Percentiles rank a stretch among this genome's conserved stretches.
These are phyloP conservation scores for Poeciliopsis paucimaculata DNA, from an alignment of 2,797 vertebrate genomes.

Conservation along the genomic window DNA sequence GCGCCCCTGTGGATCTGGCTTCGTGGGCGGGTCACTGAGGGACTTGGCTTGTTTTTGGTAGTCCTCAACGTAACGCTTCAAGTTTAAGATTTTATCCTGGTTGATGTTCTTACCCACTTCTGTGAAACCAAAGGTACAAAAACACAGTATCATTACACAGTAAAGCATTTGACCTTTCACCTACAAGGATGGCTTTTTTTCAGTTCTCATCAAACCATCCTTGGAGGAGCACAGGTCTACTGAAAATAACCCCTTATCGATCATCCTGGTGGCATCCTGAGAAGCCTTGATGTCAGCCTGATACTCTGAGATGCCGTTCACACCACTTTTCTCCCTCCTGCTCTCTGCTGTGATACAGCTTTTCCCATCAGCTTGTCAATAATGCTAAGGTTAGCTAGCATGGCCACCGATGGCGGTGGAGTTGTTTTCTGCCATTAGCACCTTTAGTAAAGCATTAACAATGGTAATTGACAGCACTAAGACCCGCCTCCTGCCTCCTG, in stretches of 20 bases:
- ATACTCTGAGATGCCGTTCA: background rate
- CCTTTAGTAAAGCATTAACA: too few relatives aligned
- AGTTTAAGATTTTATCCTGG: constrained; percentile 83
- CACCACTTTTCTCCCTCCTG: too few relatives aligned
- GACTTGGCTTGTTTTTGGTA: constrained; percentile 68
- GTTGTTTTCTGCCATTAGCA: too few relatives aligned
- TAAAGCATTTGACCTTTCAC: background rate
- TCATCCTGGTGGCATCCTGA: background rate
- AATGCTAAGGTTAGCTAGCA: too few relatives aligned
- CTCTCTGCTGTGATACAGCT: too few relatives aligned
- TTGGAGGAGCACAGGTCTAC: background rate
- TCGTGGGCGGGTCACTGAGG: constrained; percentile 44
- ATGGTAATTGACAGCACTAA: too few relatives aligned
- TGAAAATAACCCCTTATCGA: background rate
- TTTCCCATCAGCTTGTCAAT: too few relatives aligned
- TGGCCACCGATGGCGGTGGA: too few relatives aligned
- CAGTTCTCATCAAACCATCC: background rate
- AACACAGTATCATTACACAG: background rate
- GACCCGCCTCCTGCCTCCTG: too few relatives aligned
- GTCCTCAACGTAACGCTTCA: constrained; percentile 79
- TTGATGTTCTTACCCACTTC: constrained; percentile 92
- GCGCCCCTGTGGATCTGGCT: constrained; percentile 23
- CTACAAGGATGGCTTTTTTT: background rate
- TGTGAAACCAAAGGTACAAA: constrained; percentile 42
- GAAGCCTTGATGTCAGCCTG: constrained; percentile 40